These are phyloP conservation scores for Danio rerio DNA, from an alignment of 2,113 vertebrate genomes.

Conservation along the genomic window DNA sequence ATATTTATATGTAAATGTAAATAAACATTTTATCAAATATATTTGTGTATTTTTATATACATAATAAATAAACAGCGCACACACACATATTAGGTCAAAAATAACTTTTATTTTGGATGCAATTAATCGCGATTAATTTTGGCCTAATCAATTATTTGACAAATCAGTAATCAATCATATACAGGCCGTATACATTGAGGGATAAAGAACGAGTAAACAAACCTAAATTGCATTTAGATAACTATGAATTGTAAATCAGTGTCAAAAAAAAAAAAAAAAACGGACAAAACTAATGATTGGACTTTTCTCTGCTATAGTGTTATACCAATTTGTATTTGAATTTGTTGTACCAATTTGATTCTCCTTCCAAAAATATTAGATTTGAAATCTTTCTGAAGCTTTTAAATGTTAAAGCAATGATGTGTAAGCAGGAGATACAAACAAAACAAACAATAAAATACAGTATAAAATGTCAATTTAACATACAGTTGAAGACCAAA, in stretches of 20 bases:
- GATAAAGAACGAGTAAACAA: not conserved
- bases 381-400: not conserved
- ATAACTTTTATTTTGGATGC: too few relatives aligned
- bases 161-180: slow-evolving; percentile 8
- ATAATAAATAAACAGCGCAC: too few relatives aligned
- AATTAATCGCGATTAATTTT: too few relatives aligned
- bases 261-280: not conserved
- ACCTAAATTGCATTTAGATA: not conserved
- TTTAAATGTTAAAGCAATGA: not conserved
- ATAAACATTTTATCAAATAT: too few relatives aligned
- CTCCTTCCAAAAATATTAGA: not conserved
- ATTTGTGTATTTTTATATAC: too few relatives aligned
- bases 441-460: not conserved
- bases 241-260: not conserved
- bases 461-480: not conserved
- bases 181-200: not conserved
- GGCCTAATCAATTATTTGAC: not conserved
- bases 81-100: too few relatives aligned
- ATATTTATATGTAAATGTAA: too few relatives aligned
- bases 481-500: too few relatives aligned
- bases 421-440: not conserved
- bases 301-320: too few relatives aligned
- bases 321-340: too few relatives aligned
- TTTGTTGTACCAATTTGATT: too few relatives aligned
- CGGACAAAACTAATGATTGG: too few relatives aligned